Base-by-base conservation (phyloP, 2,888 invertebrate species). In the Apotomis betuletana region DNA sequence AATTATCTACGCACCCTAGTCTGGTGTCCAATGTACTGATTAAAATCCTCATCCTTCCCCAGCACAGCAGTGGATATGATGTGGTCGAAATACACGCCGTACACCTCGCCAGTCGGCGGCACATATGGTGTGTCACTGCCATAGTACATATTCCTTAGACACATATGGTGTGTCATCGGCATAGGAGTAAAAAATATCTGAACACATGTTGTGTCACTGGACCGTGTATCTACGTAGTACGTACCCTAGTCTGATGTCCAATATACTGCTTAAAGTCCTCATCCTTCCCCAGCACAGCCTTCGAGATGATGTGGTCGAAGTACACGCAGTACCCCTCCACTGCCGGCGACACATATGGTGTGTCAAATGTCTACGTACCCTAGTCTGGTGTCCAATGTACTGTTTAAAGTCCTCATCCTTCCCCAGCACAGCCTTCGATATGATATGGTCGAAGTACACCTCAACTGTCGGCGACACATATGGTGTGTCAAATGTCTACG, bases 401-500 rank as follows among this genome's bases (percentile, higher is more conserved):
- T 97, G 94, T 84, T 99, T 99, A 88, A 99, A 99, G 89, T 99
- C 99, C 82, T 99, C 99, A 81, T 99, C 99, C 87, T 99, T 99
- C 12, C 96, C 97, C 10, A 99, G 90, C 60, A 99, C 94, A 0
- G 98, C 94, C 86, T 99, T 99, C 69, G 96, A 97, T 78, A 99
- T 98, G 74, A 99, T 97, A 85, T 99, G 98, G 80, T 99, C 98
- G 86, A 98, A 97, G 79, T 95, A 96, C 0, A 97, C 96, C 36
- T 98, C 97, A 8, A 97, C 95, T 76, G 95, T 94, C 0, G 92
- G 92, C 0, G 94, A 94, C 27, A n/a, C 15, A 15, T 15, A 15
- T 15, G 15, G 15, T 15, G 15, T 15, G 15, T 15, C n/a, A n/a
- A n/a, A n/a, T n/a, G n/a, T n/a, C n/a, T n/a, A n/a, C 85, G 87